These are phyloP conservation scores for Heliconius hortense DNA, from an alignment of 2,888 invertebrate species.

Conservation along the genomic window DNA sequence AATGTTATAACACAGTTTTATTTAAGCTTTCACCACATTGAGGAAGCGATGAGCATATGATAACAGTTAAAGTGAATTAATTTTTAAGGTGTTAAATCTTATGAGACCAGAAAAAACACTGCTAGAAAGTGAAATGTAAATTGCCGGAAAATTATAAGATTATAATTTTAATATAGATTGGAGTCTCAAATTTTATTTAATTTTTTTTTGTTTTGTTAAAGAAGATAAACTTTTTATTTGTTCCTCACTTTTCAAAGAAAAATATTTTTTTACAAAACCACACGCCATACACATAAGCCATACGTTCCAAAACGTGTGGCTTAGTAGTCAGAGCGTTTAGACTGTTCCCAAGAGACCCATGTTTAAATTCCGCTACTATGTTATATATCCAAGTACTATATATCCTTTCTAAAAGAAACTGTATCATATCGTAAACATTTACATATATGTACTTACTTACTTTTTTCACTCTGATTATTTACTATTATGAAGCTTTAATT, in stretches of 20 bases:
- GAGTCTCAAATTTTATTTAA: no score
- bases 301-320: neutral
- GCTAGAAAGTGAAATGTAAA: neutral
- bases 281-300: neutral
- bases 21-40: constrained; percentile 24
- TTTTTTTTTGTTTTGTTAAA: neutral
- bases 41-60: constrained; percentile 16
- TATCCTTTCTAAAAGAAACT: no score
- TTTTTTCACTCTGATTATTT: neutral
- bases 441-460: no score
- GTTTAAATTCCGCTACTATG: neutral
- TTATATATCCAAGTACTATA: neutral
- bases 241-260: no score
- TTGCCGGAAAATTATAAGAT: neutral
- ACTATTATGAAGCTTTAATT: neutral
- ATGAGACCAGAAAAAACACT: neutral
- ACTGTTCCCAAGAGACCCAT: no score
- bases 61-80: neutral
- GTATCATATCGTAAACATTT: neutral
- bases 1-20: neutral
- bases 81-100: neutral
- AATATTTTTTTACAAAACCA: no score
- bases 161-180: neutral
- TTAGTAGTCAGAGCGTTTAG: no score
- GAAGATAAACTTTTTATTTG: no score